phyloP scores from a whole-genome alignment of 2,888 invertebrate genomes.

The Drosophila phalerata region DNA sequence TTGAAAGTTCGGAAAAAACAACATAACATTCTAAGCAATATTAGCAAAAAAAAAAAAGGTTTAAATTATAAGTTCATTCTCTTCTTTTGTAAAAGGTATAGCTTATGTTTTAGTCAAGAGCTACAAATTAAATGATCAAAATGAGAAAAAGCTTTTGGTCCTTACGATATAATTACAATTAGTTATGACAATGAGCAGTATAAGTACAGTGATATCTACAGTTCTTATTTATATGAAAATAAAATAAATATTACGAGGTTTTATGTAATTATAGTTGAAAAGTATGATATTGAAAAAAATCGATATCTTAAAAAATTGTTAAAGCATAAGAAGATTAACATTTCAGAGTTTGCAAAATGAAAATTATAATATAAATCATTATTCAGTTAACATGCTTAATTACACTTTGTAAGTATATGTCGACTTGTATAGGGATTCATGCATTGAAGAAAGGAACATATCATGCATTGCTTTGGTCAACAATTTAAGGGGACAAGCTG shows the following conservation, averaged over 20 bases:
- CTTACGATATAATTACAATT: background rate
- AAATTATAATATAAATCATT: background rate
- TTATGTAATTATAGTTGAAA: background rate
- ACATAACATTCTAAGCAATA: background rate
- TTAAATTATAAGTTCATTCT: background rate
- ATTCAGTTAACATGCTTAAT: background rate
- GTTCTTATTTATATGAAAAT: background rate
- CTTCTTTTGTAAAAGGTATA: background rate
- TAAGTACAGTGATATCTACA: background rate
- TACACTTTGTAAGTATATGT: background rate
- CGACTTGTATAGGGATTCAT: background rate
- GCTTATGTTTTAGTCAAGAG: background rate
- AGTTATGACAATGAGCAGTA: background rate
- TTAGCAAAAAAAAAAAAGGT: background rate
- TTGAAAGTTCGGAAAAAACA: background rate
- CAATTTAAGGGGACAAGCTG: background rate
- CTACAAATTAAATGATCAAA: background rate
- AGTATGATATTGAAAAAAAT: background rate
- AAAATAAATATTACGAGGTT: background rate
- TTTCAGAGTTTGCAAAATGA: background rate
- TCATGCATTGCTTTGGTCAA: background rate
- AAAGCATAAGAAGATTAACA: background rate
- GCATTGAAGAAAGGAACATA: constrained; percentile 1
- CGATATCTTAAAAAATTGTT: background rate
- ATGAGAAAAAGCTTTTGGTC: too few species aligned